Base-by-base conservation (phyloP, 2,888 invertebrate genomes). In the Euphydryas editha region DNA sequence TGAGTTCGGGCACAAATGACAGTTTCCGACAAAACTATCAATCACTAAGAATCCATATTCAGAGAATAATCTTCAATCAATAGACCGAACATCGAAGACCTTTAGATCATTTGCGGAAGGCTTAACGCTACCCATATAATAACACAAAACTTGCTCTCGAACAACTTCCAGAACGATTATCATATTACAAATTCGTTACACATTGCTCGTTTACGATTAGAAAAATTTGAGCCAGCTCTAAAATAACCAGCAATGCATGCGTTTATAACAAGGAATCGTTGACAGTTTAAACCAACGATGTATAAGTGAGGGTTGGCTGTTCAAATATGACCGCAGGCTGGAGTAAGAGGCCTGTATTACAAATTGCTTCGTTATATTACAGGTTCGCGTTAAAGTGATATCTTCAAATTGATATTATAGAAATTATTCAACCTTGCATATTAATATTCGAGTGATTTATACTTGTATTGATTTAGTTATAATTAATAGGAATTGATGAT, bases 81-180 rank as follows among this genome's bases (percentile, higher is more conserved):
- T 74, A 72, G 67, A 67, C 66, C 64, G 68, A 68, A 65, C 65
- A 57, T 70, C 64, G 71, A 72, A 71, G 60, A 73, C 78, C 78
- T 77, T 76, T 75, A 76, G 77, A 79, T 81, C 78, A 82, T 81
- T 82, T 82, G 83, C 72, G 83, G 82, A 73, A 66, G 68, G 68
- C 72, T 71, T 69, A 73, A 74, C 74, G 72, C 73, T 70, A 59
- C 70, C 62, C 49, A 58, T 70, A 63, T 66, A 66, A 70, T 49
- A 51, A 46, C 36, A 59, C 18, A 18, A 55, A 49, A 21, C 8
- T 15, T 61, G 36, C 20, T 51, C 17, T 36, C 47, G 54, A 61
- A 59, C 54, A 17, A 30, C 36, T 18, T 58, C 57, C 21, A 18
- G 6, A 56, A 18, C 51, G 11, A 5, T 11, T 1, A 49, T 15